Base-by-base conservation (phyloP, 2,888 invertebrate genomes). In the Junonia oenone region DNA sequence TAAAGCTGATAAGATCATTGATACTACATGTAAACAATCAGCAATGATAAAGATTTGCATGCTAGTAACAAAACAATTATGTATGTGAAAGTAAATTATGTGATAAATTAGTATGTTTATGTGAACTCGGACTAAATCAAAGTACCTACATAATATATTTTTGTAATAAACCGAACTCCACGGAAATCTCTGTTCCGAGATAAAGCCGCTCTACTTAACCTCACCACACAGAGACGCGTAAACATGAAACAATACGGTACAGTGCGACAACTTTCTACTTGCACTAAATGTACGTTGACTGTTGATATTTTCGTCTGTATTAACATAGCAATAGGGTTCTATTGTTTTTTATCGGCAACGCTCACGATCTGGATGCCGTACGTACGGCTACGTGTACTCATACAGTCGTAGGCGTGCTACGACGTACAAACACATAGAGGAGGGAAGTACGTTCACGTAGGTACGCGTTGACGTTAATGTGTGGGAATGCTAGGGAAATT, bases 161-260 rank as follows among this genome's bases (percentile, higher is more conserved):
- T 73, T 71, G 73, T 70, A 73, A 70, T 80, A 83, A 82, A 76
- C 76, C 71, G 65, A 78, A 73, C 89, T 89, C 90, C 70, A 88
- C 74, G 74, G 84, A 81, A 43, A 83, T 81, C 81, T 81, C 81
- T 89, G 85, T 90, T 81, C 88, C 61, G 76, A 88, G 88, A 88
- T 88, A 88, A 89, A 84, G 72, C 87, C 88, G 90, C 90, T 89
- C 90, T 88, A 89, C 90, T 90, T 90, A 89, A 89, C 90, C 86
- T 86, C 85, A 78, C 76, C 85, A 87, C 88, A 89, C 87, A 87
- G 81, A 86, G 79, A 80, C 81, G 82, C 83, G 83, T 87, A 85
- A 88, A 87, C 87, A 84, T 86, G 87, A 86, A 89, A 90, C 89
- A 90, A 90, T 90, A 90, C 89, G 88, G 88, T 88, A 88, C 81